phyloP scores from a whole-genome alignment of 2,888 invertebrate species.

The Pemphredon lugubris region DNA sequence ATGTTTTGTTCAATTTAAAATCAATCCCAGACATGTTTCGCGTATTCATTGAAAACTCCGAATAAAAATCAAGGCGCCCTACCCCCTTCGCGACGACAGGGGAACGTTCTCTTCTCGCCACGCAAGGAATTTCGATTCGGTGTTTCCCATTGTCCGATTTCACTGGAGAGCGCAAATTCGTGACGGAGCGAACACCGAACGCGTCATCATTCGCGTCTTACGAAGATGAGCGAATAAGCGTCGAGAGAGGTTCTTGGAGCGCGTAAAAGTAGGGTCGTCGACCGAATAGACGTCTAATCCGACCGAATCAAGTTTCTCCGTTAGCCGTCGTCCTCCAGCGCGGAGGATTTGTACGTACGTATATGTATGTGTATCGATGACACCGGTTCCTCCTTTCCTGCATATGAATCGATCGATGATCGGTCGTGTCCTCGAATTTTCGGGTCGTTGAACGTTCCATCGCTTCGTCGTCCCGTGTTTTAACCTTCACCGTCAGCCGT shows the following conservation, averaged over 20 bases:
- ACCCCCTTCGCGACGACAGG: too few species aligned
- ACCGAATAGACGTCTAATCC: conserved; percentile 55
- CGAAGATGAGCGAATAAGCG: conserved; percentile 22
- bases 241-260: conserved; percentile 8
- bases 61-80: too few species aligned
- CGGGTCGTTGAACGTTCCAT: conserved; percentile 8
- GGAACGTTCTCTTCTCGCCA: background rate
- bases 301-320: conserved; percentile 58
- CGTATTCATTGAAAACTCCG: too few species aligned
- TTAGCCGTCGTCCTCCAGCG: conserved; percentile 44
- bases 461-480: background rate
- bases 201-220: conserved; percentile 23
- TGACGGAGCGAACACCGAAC: conserved; percentile 2
- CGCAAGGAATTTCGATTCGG: background rate
- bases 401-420: conserved; percentile 41
- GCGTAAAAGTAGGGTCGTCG: conserved; percentile 47
- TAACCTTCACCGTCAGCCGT: background rate
- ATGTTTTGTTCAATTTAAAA: too few species aligned
- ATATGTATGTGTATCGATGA: conserved; percentile 36
- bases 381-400: conserved; percentile 30
- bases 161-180: background rate
- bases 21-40: too few species aligned
- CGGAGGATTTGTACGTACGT: conserved; percentile 3
- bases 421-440: conserved; percentile 22
- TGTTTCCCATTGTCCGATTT: conserved; percentile 9